Evolutionary conservation across 1,140 invertebrate genomes (phyloP).

Genomic region (Antheraea pernyi): DNA sequence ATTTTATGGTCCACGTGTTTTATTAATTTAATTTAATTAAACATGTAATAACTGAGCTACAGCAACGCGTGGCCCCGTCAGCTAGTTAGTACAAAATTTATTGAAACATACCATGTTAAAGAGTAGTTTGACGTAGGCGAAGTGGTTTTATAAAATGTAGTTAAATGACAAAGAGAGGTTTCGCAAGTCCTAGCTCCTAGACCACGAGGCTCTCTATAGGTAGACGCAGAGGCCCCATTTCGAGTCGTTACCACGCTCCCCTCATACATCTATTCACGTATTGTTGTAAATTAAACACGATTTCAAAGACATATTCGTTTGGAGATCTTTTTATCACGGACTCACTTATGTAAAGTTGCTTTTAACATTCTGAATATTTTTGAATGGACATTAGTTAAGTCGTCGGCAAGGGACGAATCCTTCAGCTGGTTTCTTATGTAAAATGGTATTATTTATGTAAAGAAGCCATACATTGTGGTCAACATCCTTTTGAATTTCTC

Average conservation of each 20-base stretch:
- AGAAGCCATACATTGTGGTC: background rate
- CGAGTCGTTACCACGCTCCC: background rate
- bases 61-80: too few species aligned
- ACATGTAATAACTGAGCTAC: too few species aligned
- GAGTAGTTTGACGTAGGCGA: too few species aligned
- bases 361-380: background rate
- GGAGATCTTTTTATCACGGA: background rate
- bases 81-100: too few species aligned
- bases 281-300: conserved; percentile 5
- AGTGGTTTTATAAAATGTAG: background rate
- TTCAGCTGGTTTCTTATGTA: background rate
- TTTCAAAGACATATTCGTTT: background rate
- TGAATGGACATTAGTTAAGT: background rate
- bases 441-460: background rate
- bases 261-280: conserved; percentile 2
- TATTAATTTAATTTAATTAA: too few species aligned
- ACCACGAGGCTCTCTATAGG: background rate
- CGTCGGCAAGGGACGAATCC: background rate
- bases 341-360: conserved; percentile 8
- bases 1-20: too few species aligned
- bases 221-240: conserved; percentile 1
- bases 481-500: background rate
- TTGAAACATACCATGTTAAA: too few species aligned
- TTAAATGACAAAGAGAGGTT: background rate
- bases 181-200: background rate